These are phyloP conservation scores for Calephelis nemesis DNA, from an alignment of 1,140 invertebrate species.

Conservation along the genomic window DNA sequence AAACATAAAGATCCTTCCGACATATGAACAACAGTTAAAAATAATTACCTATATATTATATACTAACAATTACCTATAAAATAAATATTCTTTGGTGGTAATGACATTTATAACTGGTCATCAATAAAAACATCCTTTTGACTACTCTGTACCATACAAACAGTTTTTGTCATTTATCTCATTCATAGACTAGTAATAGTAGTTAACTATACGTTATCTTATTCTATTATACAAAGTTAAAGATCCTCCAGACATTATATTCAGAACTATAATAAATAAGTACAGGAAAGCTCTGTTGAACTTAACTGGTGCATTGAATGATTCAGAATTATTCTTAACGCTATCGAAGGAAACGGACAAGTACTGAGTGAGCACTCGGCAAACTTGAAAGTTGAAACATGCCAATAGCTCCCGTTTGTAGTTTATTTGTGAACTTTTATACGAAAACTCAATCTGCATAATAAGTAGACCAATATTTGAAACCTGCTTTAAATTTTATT, in stretches of 20 bases:
- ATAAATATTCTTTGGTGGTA: too few species aligned
- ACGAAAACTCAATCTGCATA: conserved; percentile 6
- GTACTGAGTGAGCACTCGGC: conserved; percentile 45
- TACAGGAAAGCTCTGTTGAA: conserved; percentile 2
- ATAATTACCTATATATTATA: too few species aligned
- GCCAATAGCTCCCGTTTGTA: conserved; percentile 55
- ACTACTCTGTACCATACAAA: too few species aligned
- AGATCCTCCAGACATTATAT: neutral
- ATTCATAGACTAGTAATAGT: too few species aligned
- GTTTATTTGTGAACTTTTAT: conserved; percentile 49
- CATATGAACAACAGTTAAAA: too few species aligned
- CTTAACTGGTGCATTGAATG: conserved; percentile 26
- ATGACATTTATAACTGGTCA: too few species aligned
- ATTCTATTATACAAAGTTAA: neutral
- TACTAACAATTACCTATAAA: too few species aligned
- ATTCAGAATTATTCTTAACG: conserved; percentile 44
- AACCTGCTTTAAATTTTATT: neutral
- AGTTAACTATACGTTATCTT: too few species aligned
- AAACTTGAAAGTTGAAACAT: conserved; percentile 58
- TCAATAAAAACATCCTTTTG: too few species aligned
- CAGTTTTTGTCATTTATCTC: too few species aligned
- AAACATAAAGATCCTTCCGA: too few species aligned
- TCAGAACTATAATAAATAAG: neutral
- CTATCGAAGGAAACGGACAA: conserved; percentile 46
- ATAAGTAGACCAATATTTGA: neutral